phyloP scores from a whole-genome alignment of 2,888 invertebrate species.

The Sphaerophoria taeniata region DNA sequence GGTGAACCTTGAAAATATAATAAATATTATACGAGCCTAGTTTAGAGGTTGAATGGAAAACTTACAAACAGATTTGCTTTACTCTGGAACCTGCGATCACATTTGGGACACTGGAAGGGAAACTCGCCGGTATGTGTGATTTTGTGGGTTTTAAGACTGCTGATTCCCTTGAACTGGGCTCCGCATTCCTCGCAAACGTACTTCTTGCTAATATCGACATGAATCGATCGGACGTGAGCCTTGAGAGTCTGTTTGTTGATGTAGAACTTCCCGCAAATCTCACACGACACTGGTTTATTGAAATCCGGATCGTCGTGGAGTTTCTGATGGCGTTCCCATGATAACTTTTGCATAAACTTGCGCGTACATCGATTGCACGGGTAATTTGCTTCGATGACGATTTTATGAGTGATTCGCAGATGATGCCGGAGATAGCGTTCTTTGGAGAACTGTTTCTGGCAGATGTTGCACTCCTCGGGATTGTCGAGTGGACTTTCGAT shows the following conservation, averaged over 20 bases:
- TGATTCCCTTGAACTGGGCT: constrained; percentile 58
- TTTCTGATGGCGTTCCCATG: constrained; percentile 56
- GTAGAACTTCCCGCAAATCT: constrained; percentile 58
- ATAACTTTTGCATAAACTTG: constrained; percentile 66
- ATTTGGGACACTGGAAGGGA: constrained; percentile 59
- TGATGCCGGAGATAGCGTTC: constrained; percentile 64
- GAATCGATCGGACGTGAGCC: constrained; percentile 59
- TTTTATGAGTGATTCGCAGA: constrained; percentile 56
- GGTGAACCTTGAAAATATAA: constrained; percentile 52
- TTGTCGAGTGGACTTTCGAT: constrained; percentile 51
- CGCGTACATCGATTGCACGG: constrained; percentile 61
- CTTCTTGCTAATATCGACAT: constrained; percentile 56
- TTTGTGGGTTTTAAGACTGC: constrained; percentile 66
- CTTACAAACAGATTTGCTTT: constrained; percentile 66
- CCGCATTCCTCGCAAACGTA: constrained; percentile 71
- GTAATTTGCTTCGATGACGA: constrained; percentile 58
- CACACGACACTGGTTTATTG: constrained; percentile 55
- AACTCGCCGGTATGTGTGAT: constrained; percentile 64
- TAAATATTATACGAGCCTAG: background rate
- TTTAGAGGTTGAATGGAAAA: too few species aligned
- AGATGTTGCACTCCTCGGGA: constrained; percentile 66
- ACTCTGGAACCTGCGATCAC: constrained; percentile 63
- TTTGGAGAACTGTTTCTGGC: constrained; percentile 62
- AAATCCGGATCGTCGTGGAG: constrained; percentile 63
- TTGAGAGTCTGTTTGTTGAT: constrained; percentile 62